These are phyloP conservation scores for Bostrychus sinensis DNA, from an alignment of 2,113 vertebrate species.

Conservation along the genomic window DNA sequence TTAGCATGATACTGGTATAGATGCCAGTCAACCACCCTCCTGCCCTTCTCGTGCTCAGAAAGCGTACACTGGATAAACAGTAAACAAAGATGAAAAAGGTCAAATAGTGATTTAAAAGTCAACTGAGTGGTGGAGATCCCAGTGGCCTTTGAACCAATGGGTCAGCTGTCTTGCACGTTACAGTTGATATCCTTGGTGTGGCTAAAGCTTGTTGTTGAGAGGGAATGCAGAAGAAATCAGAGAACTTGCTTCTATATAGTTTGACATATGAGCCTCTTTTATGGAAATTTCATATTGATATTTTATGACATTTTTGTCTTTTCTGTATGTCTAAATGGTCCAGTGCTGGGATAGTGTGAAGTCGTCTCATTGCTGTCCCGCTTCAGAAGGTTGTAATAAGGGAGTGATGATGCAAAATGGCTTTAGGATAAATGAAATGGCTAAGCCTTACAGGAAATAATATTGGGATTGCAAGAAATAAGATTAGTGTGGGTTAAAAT, in stretches of 20 bases:
- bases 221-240: neutral
- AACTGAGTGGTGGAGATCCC: neutral
- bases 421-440: too few relatives aligned
- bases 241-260: neutral
- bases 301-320: neutral
- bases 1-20: neutral
- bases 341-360: too few relatives aligned
- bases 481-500: too few relatives aligned
- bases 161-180: neutral
- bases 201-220: neutral
- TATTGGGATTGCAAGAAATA: too few relatives aligned
- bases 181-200: neutral
- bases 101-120: conserved; percentile 3
- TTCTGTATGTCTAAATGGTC: too few relatives aligned
- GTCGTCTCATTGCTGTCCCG: too few relatives aligned
- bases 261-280: neutral
- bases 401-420: too few relatives aligned
- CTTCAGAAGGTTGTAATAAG: too few relatives aligned
- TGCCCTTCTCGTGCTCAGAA: neutral
- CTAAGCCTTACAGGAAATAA: too few relatives aligned
- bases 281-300: neutral
- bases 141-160: neutral
- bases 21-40: neutral
- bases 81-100: conserved; percentile 3
- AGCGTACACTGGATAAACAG: neutral